phyloP scores from a whole-genome alignment of 1,140 invertebrate genomes.

The Bombus balteatus region DNA sequence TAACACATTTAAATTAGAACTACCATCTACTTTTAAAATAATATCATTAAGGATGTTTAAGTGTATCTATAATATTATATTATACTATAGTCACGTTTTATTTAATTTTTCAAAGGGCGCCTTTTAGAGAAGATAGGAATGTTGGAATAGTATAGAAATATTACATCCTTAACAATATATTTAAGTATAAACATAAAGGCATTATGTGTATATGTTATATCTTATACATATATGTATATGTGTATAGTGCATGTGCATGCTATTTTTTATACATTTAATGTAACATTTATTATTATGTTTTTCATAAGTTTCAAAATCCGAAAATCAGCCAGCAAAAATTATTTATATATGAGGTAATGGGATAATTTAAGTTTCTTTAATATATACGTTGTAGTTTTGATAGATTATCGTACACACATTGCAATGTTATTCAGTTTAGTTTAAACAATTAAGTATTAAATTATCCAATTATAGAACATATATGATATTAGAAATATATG shows the following conservation, averaged over 20 bases:
- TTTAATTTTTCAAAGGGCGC: neutral
- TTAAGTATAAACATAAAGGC: neutral
- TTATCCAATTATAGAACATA: neutral
- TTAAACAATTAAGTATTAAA: neutral
- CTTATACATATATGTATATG: neutral
- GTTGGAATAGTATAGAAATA: neutral
- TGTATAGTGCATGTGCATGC: neutral
- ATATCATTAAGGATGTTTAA: neutral
- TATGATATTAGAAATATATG: neutral
- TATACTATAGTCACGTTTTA: neutral
- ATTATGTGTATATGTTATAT: neutral
- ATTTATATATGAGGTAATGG: neutral
- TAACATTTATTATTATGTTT: too few relatives aligned
- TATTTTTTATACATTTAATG: slow-evolving; percentile 1
- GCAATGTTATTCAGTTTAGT: neutral
- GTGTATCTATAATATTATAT: neutral
- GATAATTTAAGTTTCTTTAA: neutral
- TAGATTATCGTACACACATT: neutral
- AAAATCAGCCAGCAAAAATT: neutral
- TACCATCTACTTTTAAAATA: neutral
- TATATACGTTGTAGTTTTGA: neutral
- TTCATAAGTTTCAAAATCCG: neutral
- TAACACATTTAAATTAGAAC: neutral
- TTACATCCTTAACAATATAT: slow-evolving; percentile 5
- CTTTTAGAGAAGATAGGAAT: neutral